phyloP scores from a whole-genome alignment of 2,888 invertebrate species.

The Cylloceria caligata region DNA sequence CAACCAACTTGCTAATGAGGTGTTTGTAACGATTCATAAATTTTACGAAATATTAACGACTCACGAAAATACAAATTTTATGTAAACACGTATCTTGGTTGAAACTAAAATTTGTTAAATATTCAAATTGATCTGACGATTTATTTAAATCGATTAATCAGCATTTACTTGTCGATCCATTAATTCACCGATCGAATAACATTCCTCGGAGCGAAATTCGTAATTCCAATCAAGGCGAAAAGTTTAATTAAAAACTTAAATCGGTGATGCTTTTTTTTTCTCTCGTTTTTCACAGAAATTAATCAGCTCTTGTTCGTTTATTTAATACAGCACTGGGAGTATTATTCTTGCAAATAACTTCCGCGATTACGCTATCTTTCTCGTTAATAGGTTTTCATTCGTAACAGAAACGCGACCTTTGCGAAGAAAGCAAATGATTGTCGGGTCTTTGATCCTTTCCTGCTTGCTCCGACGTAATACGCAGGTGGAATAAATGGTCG shows the following conservation, averaged over 20 bases:
- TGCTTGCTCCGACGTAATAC: background rate
- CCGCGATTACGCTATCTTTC: background rate
- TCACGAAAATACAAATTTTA: background rate
- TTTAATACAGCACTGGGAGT: background rate
- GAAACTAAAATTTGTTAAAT: background rate
- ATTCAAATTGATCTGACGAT: background rate
- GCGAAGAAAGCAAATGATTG: constrained; percentile 2
- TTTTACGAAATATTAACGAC: background rate
- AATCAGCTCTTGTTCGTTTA: constrained; percentile 13
- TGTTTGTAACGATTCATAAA: background rate
- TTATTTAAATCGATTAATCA: background rate
- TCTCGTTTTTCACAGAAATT: background rate
- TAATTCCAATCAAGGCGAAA: background rate
- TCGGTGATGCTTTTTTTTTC: background rate
- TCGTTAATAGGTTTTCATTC: constrained; percentile 2
- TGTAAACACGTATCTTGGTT: background rate
- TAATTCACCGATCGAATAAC: background rate
- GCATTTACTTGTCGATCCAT: background rate
- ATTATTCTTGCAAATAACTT: constrained; percentile 4
- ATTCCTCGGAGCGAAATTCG: background rate
- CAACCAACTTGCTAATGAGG: background rate
- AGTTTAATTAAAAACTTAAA: background rate
- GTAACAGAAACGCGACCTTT: background rate
- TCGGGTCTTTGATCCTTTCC: background rate
- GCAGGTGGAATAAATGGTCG: background rate